Evolutionary conservation across 2,113 vertebrate species (phyloP).

Genomic region (Seriola dumerili): DNA sequence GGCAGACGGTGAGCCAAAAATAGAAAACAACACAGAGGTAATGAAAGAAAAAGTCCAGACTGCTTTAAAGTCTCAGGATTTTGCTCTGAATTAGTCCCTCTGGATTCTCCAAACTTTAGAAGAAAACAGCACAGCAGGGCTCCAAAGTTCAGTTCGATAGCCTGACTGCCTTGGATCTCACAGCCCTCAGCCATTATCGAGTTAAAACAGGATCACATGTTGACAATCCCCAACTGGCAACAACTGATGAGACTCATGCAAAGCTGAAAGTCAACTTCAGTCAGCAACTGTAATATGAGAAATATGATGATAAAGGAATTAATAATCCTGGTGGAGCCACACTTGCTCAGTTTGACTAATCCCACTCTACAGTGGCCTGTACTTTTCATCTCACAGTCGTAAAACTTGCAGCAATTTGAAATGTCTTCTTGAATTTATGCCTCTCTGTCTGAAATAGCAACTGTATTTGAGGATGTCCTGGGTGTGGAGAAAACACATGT

Average conservation of each 20-base stretch:
- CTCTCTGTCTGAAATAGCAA: background rate
- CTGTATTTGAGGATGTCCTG: background rate
- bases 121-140: constrained; percentile 33
- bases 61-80: constrained; percentile 41
- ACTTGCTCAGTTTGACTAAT: constrained; percentile 19
- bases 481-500: background rate
- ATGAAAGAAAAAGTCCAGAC: constrained; percentile 54
- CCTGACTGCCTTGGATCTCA: constrained; percentile 3
- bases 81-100: constrained; percentile 41
- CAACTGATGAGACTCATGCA: constrained; percentile 38
- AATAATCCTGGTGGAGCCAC: constrained; percentile 26
- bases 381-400: background rate
- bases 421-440: background rate
- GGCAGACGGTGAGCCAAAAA: constrained; percentile 28
- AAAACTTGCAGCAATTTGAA: background rate
- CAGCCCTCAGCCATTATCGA: constrained; percentile 18
- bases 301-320: constrained; percentile 24
- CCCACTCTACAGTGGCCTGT: constrained; percentile 4
- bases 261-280: constrained; percentile 39
- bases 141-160: constrained; percentile 14
- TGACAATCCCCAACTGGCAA: constrained; percentile 31
- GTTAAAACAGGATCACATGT: constrained; percentile 30
- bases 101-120: constrained; percentile 45
- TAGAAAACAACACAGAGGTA: constrained; percentile 56
- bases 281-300: constrained; percentile 31